Evolutionary conservation across 2,888 invertebrate genomes (phyloP), one percentile per base, ranked within the genome.

Genomic region (Lycia hirtaria): DNA sequence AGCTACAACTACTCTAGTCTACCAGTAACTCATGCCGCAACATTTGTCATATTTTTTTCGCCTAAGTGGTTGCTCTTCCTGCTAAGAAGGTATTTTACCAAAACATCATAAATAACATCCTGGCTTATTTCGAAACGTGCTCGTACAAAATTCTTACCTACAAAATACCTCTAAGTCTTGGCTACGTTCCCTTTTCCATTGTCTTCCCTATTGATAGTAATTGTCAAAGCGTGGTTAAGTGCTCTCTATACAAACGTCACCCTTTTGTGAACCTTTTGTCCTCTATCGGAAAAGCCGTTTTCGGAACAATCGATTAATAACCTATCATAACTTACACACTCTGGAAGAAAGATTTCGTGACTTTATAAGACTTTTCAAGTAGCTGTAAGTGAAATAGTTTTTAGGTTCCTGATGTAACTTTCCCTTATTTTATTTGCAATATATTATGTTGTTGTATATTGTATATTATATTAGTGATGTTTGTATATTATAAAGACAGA

Each of bases 301-400:
- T 12, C 33, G 41, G 58, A 38, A 62, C 56, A 64, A 64, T 60
- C 64, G 53, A 60, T 64, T 57, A 60, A 60, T 57, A 61, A 53
- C 54, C 52, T 61, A 63, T 59, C 61, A 61, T 65, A 65, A 63
- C 60, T 65, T 61, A 63, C 51, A 12, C 51, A 41, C 41, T 47
- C 20, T 44, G 19, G 28, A 33, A 45, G 41, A 51, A 50, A 50
- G 35, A 50, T 56, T 50, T 50, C 33, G 20, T 43, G 35, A 49
- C 14, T 44, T 30, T 32, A 30, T 28, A 22, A 49, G 22, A 49
- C 22, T 56, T 32, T 49, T 30, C 44, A 24, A 41, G 26, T 10
- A n/a, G 14, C 22, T 45, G 10, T 37, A 32, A 47, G 35, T 33
- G 26, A 35, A 44, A 44, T 24, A 12, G 2, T 2, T 26, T 15